Base-by-base conservation (phyloP, 2,888 invertebrate species). In the Harpalus rubripes region DNA sequence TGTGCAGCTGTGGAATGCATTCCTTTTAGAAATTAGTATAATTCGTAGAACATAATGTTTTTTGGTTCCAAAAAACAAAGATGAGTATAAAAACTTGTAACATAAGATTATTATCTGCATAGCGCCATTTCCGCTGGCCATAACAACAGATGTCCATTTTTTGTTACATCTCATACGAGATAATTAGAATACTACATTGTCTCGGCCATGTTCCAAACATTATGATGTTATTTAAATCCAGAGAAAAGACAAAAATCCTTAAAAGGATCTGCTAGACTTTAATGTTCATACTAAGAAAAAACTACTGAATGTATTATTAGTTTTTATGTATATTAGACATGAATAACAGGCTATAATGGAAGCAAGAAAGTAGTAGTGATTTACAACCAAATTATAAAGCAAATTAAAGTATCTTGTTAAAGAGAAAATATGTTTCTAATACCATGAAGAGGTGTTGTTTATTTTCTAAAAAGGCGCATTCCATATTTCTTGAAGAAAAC, bases 401-500 rank as follows among this genome's bases (percentile, higher is more conserved):
- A 32, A 68, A 68, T 32, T 68, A 68, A 68, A n/a, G 7, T 68
- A 22, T 39, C 39, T 68, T 68, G 68, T 68, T 68, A 15, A 68
- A 12, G 39, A 68, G 68, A 39, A 68, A 68, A 68, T 68, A 68
- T 39, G 68, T 32, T 39, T 39, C 39, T 39, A 63, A 63, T 63
- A 63, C 26, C 68, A 68, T 68, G 68, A 32, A 68, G 32, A 15
- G 15, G 7, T 32, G 68, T 39, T 68, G 68, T 26, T 68, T 68
- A 68, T 68, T 68, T 68, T 68, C 39, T 15, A 68, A 68, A 68
- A 32, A 63, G 12, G 26, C 26, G 7, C 26, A 26, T 63, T 68
- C 68, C 39, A 68, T 68, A 68, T 68, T 39, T 68, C 68, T 32
- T 7, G 68, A 10, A 22, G 68, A 68, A 68, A 68, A 68, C 68